These are phyloP conservation scores for Lepidurus packardi DNA, from an alignment of 1,140 invertebrate species.

Conservation along the genomic window DNA sequence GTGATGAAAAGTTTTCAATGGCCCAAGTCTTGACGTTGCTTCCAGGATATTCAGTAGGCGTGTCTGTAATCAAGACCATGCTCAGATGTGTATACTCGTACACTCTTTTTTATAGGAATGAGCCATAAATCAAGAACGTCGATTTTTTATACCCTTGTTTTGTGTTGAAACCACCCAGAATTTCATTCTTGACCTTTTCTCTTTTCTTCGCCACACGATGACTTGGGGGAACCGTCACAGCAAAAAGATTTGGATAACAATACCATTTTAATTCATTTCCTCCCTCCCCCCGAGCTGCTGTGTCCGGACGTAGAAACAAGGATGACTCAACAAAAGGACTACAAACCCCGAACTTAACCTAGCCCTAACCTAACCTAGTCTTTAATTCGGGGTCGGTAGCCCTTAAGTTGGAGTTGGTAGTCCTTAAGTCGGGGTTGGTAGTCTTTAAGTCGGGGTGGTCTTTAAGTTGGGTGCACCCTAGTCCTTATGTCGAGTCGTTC, in stretches of 20 bases:
- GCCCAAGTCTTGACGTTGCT: neutral
- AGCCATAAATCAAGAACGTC: neutral
- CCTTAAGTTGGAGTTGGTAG: too few relatives aligned
- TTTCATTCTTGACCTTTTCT: neutral
- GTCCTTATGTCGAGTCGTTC: too few relatives aligned
- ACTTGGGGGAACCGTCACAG: neutral
- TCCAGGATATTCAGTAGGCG: neutral
- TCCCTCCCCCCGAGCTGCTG: neutral
- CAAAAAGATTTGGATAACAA: neutral
- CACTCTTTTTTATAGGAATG: neutral
- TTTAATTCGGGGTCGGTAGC: too few relatives aligned
- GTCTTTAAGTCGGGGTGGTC: too few relatives aligned
- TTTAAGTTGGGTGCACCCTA: too few relatives aligned
- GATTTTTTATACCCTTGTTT: neutral
- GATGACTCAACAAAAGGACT: too few relatives aligned
- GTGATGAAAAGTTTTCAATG: neutral
- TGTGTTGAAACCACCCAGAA: neutral
- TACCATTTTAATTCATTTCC: neutral
- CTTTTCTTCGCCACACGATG: neutral
- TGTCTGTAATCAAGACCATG: neutral
- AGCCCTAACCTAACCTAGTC: too few relatives aligned
- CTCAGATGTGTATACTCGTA: neutral
- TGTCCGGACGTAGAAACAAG: neutral
- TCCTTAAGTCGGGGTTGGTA: too few relatives aligned
- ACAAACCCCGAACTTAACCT: too few relatives aligned